Evolutionary conservation across 2,888 invertebrate genomes (phyloP), one percentile per base, ranked within the genome.

Genomic region (Limenitis camilla): DNA sequence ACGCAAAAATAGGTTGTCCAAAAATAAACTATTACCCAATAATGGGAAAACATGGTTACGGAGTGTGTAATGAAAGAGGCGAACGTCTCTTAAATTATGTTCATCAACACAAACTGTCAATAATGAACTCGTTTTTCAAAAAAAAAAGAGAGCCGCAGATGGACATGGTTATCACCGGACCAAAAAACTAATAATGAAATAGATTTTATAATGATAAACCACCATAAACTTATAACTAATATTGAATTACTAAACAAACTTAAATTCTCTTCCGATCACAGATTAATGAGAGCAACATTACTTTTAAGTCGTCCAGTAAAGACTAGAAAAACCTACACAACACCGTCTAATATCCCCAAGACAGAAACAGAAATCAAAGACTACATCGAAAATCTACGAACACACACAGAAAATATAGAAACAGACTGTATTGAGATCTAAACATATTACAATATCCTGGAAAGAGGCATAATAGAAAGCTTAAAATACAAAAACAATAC

Each of bases 21-120:
- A 38, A 36, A 46, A 39, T 10, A 11, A 10, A 40, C 10, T 3
- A 33, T 10, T 47, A 39, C 36, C 41, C 32, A 10, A 4, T 58
- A 11, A 53, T 59, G 48, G 53, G 59, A 11, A 49, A 55, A 42
- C 46, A 60, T 46, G 55, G 60, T 4, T 57, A 53, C 10, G 60
- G 62, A 8, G 36, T 38, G 32, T 9, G 61, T 10, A 63, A 59
- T 28, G 19, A 43, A 8, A 56, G 58, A 40, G 63, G 60, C 2
- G 53, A 63, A 40, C 40, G 55, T 1, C 56, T 63, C 4, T 35
- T 62, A 43, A 36, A 52, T 10, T 58, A 49, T 46, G 58, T 61
- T 5, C 39, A 41, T 5, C 52, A 61, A 46, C 5, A 65, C 10
- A 33, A 33, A 33, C 33, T 33, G 33, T 33, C 33, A 9, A 33